Percentiles rank a stretch among this genome's conserved stretches.
Conservation (phyloP, 2,113 vertebrate species). For the Megaleporinus macrocephalus region DNA sequence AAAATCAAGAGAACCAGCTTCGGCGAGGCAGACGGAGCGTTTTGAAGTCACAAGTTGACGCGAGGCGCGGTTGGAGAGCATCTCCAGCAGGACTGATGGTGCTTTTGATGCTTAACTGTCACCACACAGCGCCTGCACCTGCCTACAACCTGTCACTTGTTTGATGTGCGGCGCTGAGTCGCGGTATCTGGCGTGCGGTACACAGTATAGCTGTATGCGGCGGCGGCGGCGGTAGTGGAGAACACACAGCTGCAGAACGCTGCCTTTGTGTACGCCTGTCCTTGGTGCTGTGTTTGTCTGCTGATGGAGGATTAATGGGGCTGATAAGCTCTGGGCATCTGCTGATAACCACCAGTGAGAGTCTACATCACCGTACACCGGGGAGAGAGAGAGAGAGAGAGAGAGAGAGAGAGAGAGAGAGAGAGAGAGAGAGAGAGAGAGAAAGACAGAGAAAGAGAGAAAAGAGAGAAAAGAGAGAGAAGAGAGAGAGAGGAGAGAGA, state of each 20-base stretch:
- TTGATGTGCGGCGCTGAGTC: neutral
- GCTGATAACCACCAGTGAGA: neutral
- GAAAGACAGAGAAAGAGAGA: neutral
- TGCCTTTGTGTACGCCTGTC: neutral
- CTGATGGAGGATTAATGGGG: slow-evolving; percentile 2
- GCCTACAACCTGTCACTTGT: slow-evolving; percentile 7
- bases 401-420: neutral
- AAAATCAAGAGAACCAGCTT: neutral
- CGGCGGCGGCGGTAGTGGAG: neutral
- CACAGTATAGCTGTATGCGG: neutral
- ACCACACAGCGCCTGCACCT: neutral
- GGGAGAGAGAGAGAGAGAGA: neutral
- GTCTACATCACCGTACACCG: neutral
- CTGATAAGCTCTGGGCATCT: slow-evolving; percentile 6
- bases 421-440: neutral
- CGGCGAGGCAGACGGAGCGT: neutral
- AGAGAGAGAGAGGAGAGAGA: neutral
- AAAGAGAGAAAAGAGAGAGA: too few species aligned
- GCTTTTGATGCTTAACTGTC: neutral
- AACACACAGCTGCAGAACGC: slow-evolving; percentile 19
- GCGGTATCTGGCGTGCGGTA: neutral
- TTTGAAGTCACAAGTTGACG: neutral
- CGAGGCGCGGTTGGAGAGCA: neutral
- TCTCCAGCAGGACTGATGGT: neutral
- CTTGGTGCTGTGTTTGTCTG: slow-evolving; percentile 13